Evolutionary conservation across 1,140 invertebrate genomes (phyloP).

Genomic region (Tenebrio molitor): DNA sequence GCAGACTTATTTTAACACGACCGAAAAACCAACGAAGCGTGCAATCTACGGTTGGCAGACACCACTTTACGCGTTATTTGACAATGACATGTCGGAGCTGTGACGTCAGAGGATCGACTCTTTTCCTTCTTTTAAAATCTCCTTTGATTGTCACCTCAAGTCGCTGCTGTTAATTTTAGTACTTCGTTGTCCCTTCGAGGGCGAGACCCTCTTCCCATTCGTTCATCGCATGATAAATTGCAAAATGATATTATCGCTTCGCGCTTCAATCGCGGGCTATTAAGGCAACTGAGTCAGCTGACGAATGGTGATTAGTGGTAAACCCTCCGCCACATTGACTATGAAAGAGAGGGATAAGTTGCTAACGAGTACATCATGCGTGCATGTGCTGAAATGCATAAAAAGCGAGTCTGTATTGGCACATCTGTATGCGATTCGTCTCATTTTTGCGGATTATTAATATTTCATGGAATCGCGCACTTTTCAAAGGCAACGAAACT

Average conservation of each 20-base stretch:
- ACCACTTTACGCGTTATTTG: conserved; percentile 45
- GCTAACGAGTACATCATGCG: conserved; percentile 40
- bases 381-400: conserved; percentile 20
- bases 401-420: not conserved
- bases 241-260: conserved; percentile 43
- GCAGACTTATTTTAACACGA: conserved; percentile 9
- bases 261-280: conserved; percentile 38
- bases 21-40: conserved; percentile 37
- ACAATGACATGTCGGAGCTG: conserved; percentile 6
- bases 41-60: conserved; percentile 35
- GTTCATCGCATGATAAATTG: conserved; percentile 34
- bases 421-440: conserved; percentile 22
- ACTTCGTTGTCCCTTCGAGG: too few relatives aligned
- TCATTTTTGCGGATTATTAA: conserved; percentile 32
- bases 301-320: conserved; percentile 44
- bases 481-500: conserved; percentile 9
- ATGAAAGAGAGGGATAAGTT: conserved; percentile 45
- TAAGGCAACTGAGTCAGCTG: conserved; percentile 44
- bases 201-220: not conserved
- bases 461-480: conserved; percentile 23
- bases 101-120: too few relatives aligned
- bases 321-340: conserved; percentile 32
- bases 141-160: conserved; percentile 4
- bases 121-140: too few relatives aligned
- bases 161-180: too few relatives aligned